These are phyloP conservation scores for Pseudorhombus dupliciocellatus DNA, from an alignment of 2,113 vertebrate species.

Conservation along the genomic window DNA sequence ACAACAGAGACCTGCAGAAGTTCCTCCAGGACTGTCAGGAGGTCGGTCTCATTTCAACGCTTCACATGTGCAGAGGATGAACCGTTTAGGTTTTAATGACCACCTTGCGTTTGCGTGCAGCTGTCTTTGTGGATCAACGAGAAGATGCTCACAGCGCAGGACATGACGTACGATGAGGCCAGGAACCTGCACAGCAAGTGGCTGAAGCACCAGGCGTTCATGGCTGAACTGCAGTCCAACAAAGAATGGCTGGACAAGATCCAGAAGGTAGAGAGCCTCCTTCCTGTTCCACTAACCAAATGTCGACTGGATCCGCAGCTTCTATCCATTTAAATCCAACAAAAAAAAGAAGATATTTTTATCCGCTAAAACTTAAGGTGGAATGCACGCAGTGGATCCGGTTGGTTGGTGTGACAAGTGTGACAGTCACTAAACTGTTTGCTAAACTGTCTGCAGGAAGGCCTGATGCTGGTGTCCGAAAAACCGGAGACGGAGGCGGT, in stretches of 20 bases:
- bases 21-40: slow-evolving; percentile 98
- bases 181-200: slow-evolving; percentile 96
- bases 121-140: slow-evolving; percentile 96
- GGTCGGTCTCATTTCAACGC: slow-evolving; percentile 72
- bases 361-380: no score
- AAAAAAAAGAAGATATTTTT: no score
- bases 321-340: no score
- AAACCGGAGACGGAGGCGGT: slow-evolving; percentile 91
- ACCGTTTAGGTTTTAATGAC: not conserved
- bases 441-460: slow-evolving; percentile 80
- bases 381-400: no score
- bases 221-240: slow-evolving; percentile 94
- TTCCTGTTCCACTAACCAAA: not conserved
- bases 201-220: slow-evolving; percentile 93
- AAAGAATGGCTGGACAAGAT: slow-evolving; percentile 99
- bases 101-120: slow-evolving; percentile 71
- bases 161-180: slow-evolving; percentile 96
- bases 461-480: slow-evolving; percentile 90
- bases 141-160: slow-evolving; percentile 98
- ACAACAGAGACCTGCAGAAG: slow-evolving; percentile 96
- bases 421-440: no score
- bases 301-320: no score
- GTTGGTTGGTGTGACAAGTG: no score
- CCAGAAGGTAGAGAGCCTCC: slow-evolving; percentile 83
- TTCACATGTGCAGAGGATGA: not conserved